Base-by-base conservation (phyloP, 2,113 vertebrate species). In the Leptobrachium ailaonicum region DNA sequence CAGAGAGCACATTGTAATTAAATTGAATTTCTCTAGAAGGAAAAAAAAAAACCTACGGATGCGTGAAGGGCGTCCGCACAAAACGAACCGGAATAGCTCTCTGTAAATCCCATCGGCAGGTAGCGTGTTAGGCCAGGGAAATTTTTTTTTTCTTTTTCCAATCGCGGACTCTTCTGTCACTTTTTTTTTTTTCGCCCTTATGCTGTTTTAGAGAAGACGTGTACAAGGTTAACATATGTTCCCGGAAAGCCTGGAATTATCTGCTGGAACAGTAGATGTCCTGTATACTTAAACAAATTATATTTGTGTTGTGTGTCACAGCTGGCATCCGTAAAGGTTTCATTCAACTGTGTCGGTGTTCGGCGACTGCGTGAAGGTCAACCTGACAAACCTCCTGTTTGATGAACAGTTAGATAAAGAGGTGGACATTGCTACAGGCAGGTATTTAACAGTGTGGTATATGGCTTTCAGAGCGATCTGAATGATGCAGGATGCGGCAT, bases 191-290 rank as follows among this genome's bases (percentile, higher is more conserved):
- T 79, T 56, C 54, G 3, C 14, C 42, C n/a, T 8, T 40, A 14
- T 72, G 6, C 11, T 42, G 32, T 40, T 66, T 69, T 73, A 73
- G 56, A 54, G 6, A 63, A 70, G n/a, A 32, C 47, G 9, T 54
- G 44, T 13, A n/a, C 45, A 76, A 76, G 74, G 74, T 72, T 32
- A 79, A 64, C 77, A 73, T 78, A 71, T 79, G 70, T 66, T 71
- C 50, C 8, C 13, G 20, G 14, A 66, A 72, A 32, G 53, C 70
- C 41, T 40, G 64, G 77, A 79, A 47, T 47, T 63, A 47, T 76
- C 45, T 40, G 42, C n/a, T 14, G 45, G 54, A 70, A 44, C 66
- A 50, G 12, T 6, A 44, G 44, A 53, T 64, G 41, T 20, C 13
- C 32, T 70, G n/a, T 60, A 50, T 70, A 79, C 54, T 58, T 77